Base-by-base conservation (phyloP, 1,140 invertebrate species). In the Zelostemma sp. region DNA sequence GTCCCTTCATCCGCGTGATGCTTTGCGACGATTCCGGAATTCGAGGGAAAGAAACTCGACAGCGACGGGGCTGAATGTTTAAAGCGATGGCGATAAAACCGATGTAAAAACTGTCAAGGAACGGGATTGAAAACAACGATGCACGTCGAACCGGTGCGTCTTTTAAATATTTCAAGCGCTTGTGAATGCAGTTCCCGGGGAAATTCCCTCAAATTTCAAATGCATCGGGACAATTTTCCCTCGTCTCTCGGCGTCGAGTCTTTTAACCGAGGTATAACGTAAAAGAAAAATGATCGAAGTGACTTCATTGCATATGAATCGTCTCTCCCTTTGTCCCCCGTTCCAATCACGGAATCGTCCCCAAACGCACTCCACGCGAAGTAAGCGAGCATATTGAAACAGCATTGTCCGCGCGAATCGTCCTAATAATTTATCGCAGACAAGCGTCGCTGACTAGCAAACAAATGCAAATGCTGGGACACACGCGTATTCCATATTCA, bases 401-500 rank as follows among this genome's bases (percentile, higher is more conserved):
- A 47, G 49, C 33, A 58, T 63, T 63, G 55, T 58, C 55, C 54
- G 49, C 35, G 54, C 54, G 31, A 5, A 18, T 54, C 65, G 58
- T 56, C 49, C 49, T 41, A 55, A 63, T 63, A 63, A 68, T 68
- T 68, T 68, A 68, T 62, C 46, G 54, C 40, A 40, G 65, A 58
- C 58, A 47, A 57, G 41, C 58, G 16, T 55, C 55, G 59, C 54
- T 59, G 51, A 54, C 65, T 53, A 53, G 41, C 65, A 62, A 68
- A 68, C 59, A 68, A 68, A 68, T 68, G 55, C 59, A 62, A 62
- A 63, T 68, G 33, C 19, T 6, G 38, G 41, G 40, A 31, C 11
- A 11, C 65, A 68, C 58, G 58, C 65, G 38, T 62, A 59, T 68
- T 68, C 59, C 66, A 68, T 68, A 68, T 68, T 68, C 59, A 68